Conservation (phyloP, 37 sponge, comb jelly and placozoan genomes). For the Halichondria panicea region DNA sequence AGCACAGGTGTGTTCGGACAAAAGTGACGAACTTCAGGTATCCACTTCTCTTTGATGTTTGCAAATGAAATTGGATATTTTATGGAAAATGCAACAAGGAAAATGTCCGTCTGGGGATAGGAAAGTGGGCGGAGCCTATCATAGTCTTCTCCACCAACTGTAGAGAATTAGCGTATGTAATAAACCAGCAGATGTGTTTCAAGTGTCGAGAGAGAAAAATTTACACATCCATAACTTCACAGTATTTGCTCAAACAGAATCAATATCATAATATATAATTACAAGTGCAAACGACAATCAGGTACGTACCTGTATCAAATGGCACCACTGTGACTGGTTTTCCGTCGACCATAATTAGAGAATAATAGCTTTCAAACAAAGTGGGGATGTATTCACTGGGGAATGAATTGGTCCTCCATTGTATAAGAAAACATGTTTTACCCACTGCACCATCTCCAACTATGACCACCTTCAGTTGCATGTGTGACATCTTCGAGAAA, state of each 20-base stretch:
- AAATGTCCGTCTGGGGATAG: conserved; percentile 80
- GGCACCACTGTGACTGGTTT: conserved; percentile 26
- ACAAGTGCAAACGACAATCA: no score
- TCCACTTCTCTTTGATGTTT: conserved; percentile 51
- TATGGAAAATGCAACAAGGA: conserved; percentile 55
- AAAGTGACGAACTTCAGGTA: conserved; percentile 50
- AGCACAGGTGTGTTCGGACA: conserved; percentile 65
- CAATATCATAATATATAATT: no score
- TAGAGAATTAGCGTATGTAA: no score
- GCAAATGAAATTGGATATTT: conserved; percentile 25
- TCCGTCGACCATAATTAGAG: conserved; percentile 36
- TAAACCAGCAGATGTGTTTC: no score
- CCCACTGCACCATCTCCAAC: conserved; percentile 68
- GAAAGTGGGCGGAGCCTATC: conserved; percentile 71
- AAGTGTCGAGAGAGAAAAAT: no score
- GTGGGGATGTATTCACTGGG: conserved; percentile 62
- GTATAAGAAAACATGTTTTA: conserved; percentile 55
- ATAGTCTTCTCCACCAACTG: conserved; percentile 81
- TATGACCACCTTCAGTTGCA: conserved; percentile 47
- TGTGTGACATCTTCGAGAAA: no score
- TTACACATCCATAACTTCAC: no score
- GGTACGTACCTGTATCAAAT: conserved; percentile 40
- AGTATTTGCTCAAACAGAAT: no score
- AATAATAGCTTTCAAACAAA: conserved; percentile 51
- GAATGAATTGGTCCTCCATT: conserved; percentile 52